A percentile compares a stretch with the other conserved stretches of the same genome.
Conservation (phyloP, 1,140 invertebrate species). For the Pogonus chalceus region DNA sequence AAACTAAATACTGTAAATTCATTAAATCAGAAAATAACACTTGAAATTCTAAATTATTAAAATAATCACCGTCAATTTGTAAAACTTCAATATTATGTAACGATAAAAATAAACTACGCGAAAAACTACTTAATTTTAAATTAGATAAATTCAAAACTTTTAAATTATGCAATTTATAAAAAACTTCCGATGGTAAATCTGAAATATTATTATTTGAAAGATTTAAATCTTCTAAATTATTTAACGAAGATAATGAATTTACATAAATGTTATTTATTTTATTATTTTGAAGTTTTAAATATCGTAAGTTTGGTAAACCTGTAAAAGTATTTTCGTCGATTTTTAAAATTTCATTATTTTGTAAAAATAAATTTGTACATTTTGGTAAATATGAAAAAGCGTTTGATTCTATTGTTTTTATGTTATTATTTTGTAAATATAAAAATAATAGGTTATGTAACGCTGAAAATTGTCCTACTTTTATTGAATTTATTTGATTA, state of each 20-base stretch:
- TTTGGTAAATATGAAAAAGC: neutral
- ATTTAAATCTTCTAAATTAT: neutral
- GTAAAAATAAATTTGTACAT: neutral
- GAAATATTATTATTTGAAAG: neutral
- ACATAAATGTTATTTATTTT: neutral
- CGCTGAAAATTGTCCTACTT: neutral
- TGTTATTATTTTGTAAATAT: neutral
- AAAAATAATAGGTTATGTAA: neutral
- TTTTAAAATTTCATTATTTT: neutral
- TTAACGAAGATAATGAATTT: neutral
- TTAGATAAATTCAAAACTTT: neutral
- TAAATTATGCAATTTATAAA: neutral
- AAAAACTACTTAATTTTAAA: neutral
- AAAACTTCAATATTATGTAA: neutral
- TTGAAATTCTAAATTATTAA: neutral
- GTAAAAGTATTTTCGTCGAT: neutral
- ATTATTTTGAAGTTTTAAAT: neutral
- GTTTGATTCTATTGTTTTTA: neutral
- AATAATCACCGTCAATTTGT: neutral
- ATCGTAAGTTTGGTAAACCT: neutral
- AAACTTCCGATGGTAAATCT: neutral
- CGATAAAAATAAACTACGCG: neutral
- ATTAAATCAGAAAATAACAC: neutral
- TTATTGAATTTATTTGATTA: neutral
- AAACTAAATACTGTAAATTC: neutral